Percentiles rank a stretch among this genome's conserved stretches.
These are phyloP conservation scores for Pseudonaja textilis DNA, from an alignment of 2,113 vertebrate species.

Conservation along the genomic window DNA sequence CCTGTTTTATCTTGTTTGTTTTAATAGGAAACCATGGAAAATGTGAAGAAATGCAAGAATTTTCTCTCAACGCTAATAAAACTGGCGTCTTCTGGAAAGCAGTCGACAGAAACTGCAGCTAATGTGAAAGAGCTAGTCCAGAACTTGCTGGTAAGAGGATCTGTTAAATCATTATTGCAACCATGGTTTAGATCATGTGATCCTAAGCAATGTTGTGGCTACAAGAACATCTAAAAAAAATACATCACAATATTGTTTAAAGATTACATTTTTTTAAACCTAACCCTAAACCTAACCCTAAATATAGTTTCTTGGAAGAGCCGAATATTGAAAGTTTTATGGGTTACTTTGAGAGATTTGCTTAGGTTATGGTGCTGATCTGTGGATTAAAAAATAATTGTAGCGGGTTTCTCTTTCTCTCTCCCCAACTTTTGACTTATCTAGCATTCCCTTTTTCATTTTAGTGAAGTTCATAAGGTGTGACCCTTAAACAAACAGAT, in stretches of 20 bases:
- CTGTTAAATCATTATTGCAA: not conserved
- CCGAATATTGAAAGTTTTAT: not conserved
- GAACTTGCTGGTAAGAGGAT: constrained; percentile 87
- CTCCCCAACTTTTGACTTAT: not conserved
- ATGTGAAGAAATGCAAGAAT: constrained; percentile 98
- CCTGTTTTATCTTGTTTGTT: not conserved
- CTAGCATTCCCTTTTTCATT: not conserved
- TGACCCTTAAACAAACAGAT: not conserved
- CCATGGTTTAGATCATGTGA: not conserved
- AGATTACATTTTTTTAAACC: not conserved
- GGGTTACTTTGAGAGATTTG: not conserved
- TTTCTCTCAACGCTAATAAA: constrained; percentile 97
- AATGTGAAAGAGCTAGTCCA: constrained; percentile 94
- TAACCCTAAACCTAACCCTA: not conserved
- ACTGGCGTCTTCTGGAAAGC: constrained; percentile 91
- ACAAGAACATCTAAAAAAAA: not conserved
- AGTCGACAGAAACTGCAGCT: constrained; percentile 89
- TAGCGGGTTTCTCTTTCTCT: not conserved
- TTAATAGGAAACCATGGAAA: constrained; percentile 93
- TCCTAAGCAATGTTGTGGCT: not conserved
- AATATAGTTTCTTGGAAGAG: not conserved
- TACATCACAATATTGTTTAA: not conserved
- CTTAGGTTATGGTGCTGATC: not conserved
- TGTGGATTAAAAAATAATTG: not conserved
- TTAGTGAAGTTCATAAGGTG: not conserved